A percentile compares a stretch with the other conserved stretches of the same genome.
Conservation (phyloP, 2,113 vertebrate species). For the Myocastor coypus region DNA sequence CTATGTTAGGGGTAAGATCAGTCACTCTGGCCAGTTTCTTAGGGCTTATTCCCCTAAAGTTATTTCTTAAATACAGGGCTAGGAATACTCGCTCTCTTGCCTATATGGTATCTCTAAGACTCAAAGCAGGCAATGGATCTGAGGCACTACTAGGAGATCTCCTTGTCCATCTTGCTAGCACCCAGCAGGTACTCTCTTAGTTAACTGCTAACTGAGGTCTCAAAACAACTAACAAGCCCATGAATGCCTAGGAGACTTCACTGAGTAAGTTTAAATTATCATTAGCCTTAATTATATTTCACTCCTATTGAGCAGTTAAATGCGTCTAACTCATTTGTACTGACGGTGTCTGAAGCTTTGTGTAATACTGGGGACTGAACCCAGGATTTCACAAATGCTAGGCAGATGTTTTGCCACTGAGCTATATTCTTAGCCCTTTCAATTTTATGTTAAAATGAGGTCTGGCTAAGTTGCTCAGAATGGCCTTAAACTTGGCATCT, state of each 20-base stretch:
- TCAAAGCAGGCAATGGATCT: neutral
- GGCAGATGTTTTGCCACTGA: neutral
- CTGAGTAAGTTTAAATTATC: neutral
- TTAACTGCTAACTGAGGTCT: constrained; percentile 21
- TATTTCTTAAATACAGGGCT: neutral
- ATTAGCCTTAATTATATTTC: neutral
- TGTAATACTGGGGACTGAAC: neutral
- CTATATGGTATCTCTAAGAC: neutral
- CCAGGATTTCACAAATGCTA: neutral
- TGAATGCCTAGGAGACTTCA: neutral
- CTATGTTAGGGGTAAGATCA: neutral
- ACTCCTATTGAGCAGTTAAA: neutral
- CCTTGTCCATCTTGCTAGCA: neutral
- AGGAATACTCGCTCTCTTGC: neutral
- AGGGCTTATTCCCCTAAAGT: neutral
- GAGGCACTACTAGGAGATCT: neutral
- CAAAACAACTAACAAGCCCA: neutral
- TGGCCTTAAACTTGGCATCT: neutral
- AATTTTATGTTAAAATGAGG: neutral
- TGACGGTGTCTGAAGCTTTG: neutral
- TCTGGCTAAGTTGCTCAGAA: neutral
- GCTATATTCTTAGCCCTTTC: neutral
- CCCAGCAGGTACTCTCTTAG: neutral
- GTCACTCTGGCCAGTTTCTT: neutral
- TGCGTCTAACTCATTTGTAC: neutral